Percentiles rank a stretch among this genome's conserved stretches.
These are phyloP conservation scores for Meteorus cinctellus DNA, from an alignment of 2,888 invertebrate genomes.

Conservation along the genomic window DNA sequence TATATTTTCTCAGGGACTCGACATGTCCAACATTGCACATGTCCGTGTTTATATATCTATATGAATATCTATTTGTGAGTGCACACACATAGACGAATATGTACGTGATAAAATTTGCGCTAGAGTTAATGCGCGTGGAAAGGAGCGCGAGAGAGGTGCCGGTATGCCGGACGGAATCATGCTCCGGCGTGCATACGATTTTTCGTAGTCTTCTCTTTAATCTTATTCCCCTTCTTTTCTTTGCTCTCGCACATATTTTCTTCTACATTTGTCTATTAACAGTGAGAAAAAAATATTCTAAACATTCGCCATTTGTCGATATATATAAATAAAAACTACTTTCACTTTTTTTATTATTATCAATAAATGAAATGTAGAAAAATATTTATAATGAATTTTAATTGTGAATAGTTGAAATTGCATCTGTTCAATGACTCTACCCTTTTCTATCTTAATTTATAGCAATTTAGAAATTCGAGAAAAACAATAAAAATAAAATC, in stretches of 20 bases:
- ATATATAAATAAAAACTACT: background rate
- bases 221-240: conserved; percentile 30
- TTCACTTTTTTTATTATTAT: conserved; percentile 18
- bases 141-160: conserved; percentile 48
- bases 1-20: conserved; percentile 15
- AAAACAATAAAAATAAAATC: background rate
- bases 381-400: conserved; percentile 19
- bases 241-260: background rate
- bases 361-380: background rate
- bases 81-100: background rate
- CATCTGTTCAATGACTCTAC: background rate
- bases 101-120: conserved; percentile 41
- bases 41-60: background rate
- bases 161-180: conserved; percentile 61
- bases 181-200: conserved; percentile 65
- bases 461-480: background rate
- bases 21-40: conserved; percentile 20
- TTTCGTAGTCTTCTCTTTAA: conserved; percentile 55
- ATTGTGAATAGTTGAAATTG: conserved; percentile 2
- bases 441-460: background rate
- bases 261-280: no score
- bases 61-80: conserved; percentile 7
- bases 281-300: background rate
- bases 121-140: conserved; percentile 44
- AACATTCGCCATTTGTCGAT: conserved; percentile 16